Base-by-base conservation (phyloP, 1,140 invertebrate genomes). In the Subanguina moxae region DNA sequence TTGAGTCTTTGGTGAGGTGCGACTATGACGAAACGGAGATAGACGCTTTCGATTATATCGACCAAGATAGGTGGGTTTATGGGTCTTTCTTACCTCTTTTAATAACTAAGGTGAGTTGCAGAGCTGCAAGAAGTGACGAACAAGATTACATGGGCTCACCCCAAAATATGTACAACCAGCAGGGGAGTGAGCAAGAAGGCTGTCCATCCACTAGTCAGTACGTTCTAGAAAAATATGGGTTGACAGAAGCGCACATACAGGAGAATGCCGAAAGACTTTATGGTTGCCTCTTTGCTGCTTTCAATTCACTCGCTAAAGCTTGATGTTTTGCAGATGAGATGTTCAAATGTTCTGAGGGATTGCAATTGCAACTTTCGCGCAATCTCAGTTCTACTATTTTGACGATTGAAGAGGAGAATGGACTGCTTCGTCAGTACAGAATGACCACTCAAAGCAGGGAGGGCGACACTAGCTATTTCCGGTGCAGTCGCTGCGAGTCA, bases 401-500 rank as follows among this genome's bases (percentile, higher is more conserved):
- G 19, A 62, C 52, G 28, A 72, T 71, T 21, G 70, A 72, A 48
- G 57, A 70, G 27, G 30, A 70, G 13, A 1, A 59, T 27, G 46
- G 45, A 0, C n/a, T 61, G 27, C 28, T 71, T 5, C 64, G 69
- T n/a, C 69, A 71, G 48, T 71, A 71, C 43, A 48, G 69, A 23
- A 71, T 71, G 69, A 71, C 69, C n/a, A 71, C 69, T 17, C 69
- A 71, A 27, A 73, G 56, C 43, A 57, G 70, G 15, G 69, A 71
- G 52, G 69, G 69, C 11, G 69, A 71, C 27, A 72, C 69, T n/a
- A 32, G 57, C 38, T 71, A 71, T 45, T 71, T 71, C 61, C 70
- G 69, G 25, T 71, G 69, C 61, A 72, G 69, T 15, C 69, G 69
- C n/a, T 71, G 69, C 69, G 69, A 71, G 38, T 71, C 69, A 27